Percentiles rank a stretch among this genome's conserved stretches.
These are phyloP conservation scores for Pseudoips prasinana DNA, from an alignment of 2,888 invertebrate genomes.

Conservation along the genomic window DNA sequence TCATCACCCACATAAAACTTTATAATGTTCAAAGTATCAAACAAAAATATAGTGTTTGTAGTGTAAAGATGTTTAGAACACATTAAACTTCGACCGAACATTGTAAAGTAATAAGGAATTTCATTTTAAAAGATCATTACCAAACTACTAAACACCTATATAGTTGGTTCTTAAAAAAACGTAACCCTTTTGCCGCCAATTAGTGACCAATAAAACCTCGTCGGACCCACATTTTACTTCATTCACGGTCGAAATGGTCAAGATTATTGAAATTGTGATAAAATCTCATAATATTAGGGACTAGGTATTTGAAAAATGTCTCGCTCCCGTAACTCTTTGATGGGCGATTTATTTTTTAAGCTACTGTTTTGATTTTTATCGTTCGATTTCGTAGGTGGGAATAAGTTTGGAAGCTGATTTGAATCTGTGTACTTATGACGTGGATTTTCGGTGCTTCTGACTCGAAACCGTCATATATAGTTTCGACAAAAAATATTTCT, in stretches of 20 bases:
- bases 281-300: slow-evolving; percentile 34
- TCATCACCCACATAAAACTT: too few relatives aligned
- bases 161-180: slow-evolving; percentile 12
- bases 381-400: slow-evolving; percentile 20
- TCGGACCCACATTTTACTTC: slow-evolving; percentile 26
- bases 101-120: too few relatives aligned
- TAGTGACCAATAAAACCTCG: slow-evolving; percentile 33
- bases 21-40: too few relatives aligned
- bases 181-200: slow-evolving; percentile 33
- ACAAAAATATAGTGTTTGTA: too few relatives aligned
- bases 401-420: slow-evolving; percentile 18
- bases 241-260: slow-evolving; percentile 32
- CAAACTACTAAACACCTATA: neutral
- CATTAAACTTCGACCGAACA: too few relatives aligned
- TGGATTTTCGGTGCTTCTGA: neutral
- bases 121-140: neutral
- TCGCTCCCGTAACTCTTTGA: slow-evolving; percentile 39
- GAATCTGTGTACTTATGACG: slow-evolving; percentile 4
- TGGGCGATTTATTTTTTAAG: slow-evolving; percentile 36
- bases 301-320: slow-evolving; percentile 39
- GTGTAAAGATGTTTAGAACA: too few relatives aligned
- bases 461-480: too few relatives aligned
- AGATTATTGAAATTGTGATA: slow-evolving; percentile 32
- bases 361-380: slow-evolving; percentile 39
- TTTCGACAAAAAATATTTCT: neutral